Evolutionary conservation across 2,113 vertebrate species (phyloP), one percentile per base, ranked within the genome.

Genomic region (Gymnocephalus cernua): DNA sequence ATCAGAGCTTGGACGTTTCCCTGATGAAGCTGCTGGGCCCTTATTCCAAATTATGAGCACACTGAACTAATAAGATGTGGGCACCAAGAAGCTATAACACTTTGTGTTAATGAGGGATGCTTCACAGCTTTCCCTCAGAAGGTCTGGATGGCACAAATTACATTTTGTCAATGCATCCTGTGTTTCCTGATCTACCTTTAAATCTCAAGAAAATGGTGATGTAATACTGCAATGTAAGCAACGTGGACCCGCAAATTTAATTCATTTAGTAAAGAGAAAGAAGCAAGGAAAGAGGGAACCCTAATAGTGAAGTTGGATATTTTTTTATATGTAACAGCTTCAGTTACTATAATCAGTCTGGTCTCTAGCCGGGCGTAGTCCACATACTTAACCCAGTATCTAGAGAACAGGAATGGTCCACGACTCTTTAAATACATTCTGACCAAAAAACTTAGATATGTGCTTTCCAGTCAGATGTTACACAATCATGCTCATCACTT

Each of bases 371-470:
- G 0, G 1, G 45, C 68, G 11, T 19, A 25, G 23, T 56, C 21
- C 23, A n/a, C 29, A 1, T 74, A 65, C 62, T 79, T 90, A 72
- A 86, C 79, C 80, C 59, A 83, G 53, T 84, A 87, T 77, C 51
- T 48, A 29, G 47, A 23, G 59, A 68, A 56, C 65, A 76, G 16
- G 10, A 77, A 76, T 44, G 47, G 38, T 57, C 47, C 2, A 1
- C 45, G 1, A 50, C 48, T 74, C 84, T 82, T 86, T 62, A 90
- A 91, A 93, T 90, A 86, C 45, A 75, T 56, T 71, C 69, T 90
- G 82, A 84, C 78, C 79, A 54, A 13, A 78, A 80, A 85, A 88
- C 71, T 65, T 16, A 79, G 35, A 74, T 85, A 75, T 76, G 74
- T 38, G 50, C 54, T 41, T 58, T 56, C 53, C 61, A 72, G 58